phyloP scores from a whole-genome alignment of 2,113 vertebrate species.

The Chloroceryle aenea region DNA sequence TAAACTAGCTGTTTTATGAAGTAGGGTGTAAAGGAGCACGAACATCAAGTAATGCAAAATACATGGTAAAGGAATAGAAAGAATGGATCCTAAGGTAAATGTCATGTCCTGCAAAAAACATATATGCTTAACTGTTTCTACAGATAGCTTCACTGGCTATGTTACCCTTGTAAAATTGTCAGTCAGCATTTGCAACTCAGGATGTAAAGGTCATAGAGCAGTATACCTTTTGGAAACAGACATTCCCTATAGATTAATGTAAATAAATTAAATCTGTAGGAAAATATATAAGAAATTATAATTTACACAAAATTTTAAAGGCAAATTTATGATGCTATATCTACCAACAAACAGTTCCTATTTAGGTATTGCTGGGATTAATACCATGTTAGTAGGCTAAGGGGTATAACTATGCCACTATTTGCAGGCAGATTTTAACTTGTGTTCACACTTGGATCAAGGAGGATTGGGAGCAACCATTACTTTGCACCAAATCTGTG shows the following conservation, averaged over 20 bases:
- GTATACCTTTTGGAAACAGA: background rate
- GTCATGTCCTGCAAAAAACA: background rate
- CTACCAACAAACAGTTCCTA: background rate
- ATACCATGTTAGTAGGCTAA: background rate
- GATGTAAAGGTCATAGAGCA: background rate
- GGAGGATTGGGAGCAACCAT: background rate
- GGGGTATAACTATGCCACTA: accelerated
- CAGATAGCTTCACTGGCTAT: background rate
- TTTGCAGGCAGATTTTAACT: background rate
- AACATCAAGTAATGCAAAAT: background rate
- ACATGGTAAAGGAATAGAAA: background rate
- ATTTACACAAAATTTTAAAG: background rate
- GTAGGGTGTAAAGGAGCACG: background rate
- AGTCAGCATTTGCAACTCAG: background rate
- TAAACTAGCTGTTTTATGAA: background rate
- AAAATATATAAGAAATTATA: background rate
- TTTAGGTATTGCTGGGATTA: background rate
- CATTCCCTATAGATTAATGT: background rate
- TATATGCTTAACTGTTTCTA: background rate
- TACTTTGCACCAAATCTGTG: background rate
- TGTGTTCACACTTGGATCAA: background rate
- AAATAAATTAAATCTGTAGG: background rate
- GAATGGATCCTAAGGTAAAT: background rate
- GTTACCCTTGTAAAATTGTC: background rate
- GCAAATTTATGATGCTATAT: background rate